Conservation (phyloP, 2,113 vertebrate genomes). For the Kryptolebias marmoratus region DNA sequence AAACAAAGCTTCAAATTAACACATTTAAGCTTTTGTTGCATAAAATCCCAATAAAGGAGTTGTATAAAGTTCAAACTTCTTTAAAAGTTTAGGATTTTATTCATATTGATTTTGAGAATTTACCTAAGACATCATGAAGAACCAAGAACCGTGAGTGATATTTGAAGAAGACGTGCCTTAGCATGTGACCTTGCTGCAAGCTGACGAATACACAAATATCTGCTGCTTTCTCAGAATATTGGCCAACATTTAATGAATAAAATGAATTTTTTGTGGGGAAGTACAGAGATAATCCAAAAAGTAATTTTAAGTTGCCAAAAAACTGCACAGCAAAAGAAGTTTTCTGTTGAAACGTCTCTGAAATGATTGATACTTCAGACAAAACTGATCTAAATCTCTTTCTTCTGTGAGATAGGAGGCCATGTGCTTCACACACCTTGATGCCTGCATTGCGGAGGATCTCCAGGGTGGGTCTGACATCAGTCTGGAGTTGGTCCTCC, state of each 20-base stretch:
- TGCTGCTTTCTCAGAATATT: too few relatives aligned
- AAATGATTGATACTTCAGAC: not conserved
- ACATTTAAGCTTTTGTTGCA: not conserved
- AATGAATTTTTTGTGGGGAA: too few relatives aligned
- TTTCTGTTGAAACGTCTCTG: not conserved
- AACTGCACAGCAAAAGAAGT: too few relatives aligned
- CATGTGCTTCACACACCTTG: constrained; percentile 80
- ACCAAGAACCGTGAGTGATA: too few relatives aligned
- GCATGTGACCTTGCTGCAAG: too few relatives aligned
- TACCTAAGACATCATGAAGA: not conserved
- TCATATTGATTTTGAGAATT: not conserved
- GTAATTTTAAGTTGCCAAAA: too few relatives aligned
- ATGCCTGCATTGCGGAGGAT: constrained; percentile 95
- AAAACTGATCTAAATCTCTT: not conserved
- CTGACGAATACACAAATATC: too few relatives aligned
- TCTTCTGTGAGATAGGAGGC: constrained; percentile 3
- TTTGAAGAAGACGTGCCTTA: too few relatives aligned
- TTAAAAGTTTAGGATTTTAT: not conserved
- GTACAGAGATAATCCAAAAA: too few relatives aligned
- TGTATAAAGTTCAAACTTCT: too few relatives aligned
- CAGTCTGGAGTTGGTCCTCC: constrained; percentile 94
- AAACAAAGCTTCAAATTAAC: not conserved
- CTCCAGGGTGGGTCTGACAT: constrained; percentile 95
- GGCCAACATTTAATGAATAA: too few relatives aligned
- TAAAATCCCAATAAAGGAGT: too few relatives aligned